These are phyloP conservation scores for Hyposmocoma kahamanoa DNA, from an alignment of 1,140 invertebrate genomes.

Conservation along the genomic window DNA sequence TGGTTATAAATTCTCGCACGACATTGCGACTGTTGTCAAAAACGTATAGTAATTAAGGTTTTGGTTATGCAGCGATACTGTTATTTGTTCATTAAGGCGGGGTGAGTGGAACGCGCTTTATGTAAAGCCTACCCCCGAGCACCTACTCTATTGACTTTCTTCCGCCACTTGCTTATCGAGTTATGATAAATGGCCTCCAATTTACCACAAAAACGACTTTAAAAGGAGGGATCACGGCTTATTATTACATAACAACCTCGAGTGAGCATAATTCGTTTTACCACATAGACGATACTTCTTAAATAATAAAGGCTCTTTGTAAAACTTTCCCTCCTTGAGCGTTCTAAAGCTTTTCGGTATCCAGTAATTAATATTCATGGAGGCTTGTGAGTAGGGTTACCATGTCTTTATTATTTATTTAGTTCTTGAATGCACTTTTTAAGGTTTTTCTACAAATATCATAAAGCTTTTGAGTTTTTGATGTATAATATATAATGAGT, in stretches of 20 bases:
- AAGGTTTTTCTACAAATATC: no score
- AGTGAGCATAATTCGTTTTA: conserved; percentile 59
- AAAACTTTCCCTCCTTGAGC: conserved; percentile 71
- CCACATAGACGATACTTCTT: conserved; percentile 61
- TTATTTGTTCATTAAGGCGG: conserved; percentile 42
- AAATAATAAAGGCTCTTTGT: conserved; percentile 73
- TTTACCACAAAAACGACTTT: conserved; percentile 24
- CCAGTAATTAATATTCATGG: conserved; percentile 72
- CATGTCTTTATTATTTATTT: no score
- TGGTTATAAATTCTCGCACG: no score
- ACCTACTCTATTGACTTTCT: conserved; percentile 70
- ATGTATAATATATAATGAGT: no score
- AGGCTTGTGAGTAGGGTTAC: conserved; percentile 33
- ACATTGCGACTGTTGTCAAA: no score
- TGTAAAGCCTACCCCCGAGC: conserved; percentile 53
- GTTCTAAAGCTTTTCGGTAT: conserved; percentile 69
- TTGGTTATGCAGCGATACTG: no score
- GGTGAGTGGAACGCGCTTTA: conserved; percentile 26
- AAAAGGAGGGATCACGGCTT: conserved; percentile 17
- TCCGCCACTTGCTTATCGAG: conserved; percentile 64
- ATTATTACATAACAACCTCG: conserved; percentile 14
- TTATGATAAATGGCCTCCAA: conserved; percentile 49
- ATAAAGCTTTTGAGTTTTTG: no score
- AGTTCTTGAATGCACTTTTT: no score
- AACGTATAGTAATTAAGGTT: no score